Conservation (phyloP, 2,113 vertebrate genomes). For the Uria lomvia region DNA sequence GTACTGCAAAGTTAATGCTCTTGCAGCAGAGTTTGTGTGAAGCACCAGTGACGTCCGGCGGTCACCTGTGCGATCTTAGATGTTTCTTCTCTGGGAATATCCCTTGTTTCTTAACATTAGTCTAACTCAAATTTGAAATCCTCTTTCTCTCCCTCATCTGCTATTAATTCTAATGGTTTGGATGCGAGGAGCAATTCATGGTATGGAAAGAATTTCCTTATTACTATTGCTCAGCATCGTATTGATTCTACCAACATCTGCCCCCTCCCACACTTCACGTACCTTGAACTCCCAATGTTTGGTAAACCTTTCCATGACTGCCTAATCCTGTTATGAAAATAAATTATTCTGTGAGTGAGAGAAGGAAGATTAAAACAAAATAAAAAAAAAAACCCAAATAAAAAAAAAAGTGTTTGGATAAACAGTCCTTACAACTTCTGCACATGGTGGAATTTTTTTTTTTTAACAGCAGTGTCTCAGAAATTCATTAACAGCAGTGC, state of each 20-base stretch:
- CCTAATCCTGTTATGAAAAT: constrained; percentile 75
- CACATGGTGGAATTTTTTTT: constrained; percentile 13
- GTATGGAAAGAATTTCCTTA: constrained; percentile 12
- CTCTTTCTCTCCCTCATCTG: constrained; percentile 71
- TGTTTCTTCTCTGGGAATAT: constrained; percentile 37
- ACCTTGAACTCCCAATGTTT: constrained; percentile 63
- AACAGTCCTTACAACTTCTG: constrained; percentile 67
- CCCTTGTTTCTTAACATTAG: constrained; percentile 51
- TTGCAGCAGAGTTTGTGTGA: constrained; percentile 38
- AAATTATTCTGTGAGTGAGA: constrained; percentile 69
- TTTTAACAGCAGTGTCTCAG: constrained; percentile 27
- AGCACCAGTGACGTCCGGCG: constrained; percentile 11
- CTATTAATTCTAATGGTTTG: constrained; percentile 51
- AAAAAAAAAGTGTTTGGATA: constrained; percentile 52
- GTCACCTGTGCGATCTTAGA: not conserved
- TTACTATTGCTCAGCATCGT: constrained; percentile 22
- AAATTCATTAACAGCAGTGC: constrained; percentile 50
- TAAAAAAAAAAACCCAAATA: not conserved
- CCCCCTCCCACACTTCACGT: constrained; percentile 73
- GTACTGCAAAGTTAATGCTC: constrained; percentile 31
- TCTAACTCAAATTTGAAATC: constrained; percentile 70
- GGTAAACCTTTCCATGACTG: constrained; percentile 71
- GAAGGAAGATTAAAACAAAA: constrained; percentile 66
- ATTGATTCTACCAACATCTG: constrained; percentile 65
- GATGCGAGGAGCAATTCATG: constrained; percentile 38